Conservation (phyloP, 2,888 invertebrate species). For the Zhuqinia jingwanae region DNA sequence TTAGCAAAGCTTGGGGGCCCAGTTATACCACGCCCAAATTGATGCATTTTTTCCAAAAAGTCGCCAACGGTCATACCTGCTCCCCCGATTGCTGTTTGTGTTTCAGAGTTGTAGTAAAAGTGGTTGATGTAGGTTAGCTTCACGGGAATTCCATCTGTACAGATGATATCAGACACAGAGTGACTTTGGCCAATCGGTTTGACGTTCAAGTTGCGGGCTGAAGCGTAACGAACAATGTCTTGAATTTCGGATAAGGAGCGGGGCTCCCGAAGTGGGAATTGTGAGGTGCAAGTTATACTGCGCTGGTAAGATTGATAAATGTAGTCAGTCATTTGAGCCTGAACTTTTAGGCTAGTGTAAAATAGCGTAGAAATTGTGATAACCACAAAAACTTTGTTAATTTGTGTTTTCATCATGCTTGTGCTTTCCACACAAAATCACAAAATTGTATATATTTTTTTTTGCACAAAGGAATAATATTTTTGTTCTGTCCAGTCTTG, state of each 20-base stretch:
- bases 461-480: too few species aligned
- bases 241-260: constrained; percentile 21
- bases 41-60: constrained; percentile 14
- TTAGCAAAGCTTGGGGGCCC: constrained; percentile 10
- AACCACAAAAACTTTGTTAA: too few species aligned
- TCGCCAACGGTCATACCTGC: neutral
- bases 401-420: too few species aligned
- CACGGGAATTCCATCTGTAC: constrained; percentile 32
- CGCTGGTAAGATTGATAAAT: constrained; percentile 29
- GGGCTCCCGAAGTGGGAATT: neutral
- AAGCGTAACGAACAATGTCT: neutral
- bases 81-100: neutral
- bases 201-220: neutral
- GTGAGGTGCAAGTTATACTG: neutral
- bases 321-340: too few species aligned
- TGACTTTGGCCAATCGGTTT: constrained; percentile 27
- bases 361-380: too few species aligned
- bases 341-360: too few species aligned
- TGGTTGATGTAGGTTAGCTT: neutral
- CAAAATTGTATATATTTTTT: too few species aligned
- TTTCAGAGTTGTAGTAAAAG: neutral
- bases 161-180: constrained; percentile 23
- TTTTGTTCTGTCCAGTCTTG: too few species aligned
- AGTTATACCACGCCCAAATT: neutral
- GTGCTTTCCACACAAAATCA: neutral